Percentiles rank a stretch among this genome's conserved stretches.
These are phyloP conservation scores for Drosophila teissieri DNA, from an alignment of 1,140 invertebrate species.

Conservation along the genomic window DNA sequence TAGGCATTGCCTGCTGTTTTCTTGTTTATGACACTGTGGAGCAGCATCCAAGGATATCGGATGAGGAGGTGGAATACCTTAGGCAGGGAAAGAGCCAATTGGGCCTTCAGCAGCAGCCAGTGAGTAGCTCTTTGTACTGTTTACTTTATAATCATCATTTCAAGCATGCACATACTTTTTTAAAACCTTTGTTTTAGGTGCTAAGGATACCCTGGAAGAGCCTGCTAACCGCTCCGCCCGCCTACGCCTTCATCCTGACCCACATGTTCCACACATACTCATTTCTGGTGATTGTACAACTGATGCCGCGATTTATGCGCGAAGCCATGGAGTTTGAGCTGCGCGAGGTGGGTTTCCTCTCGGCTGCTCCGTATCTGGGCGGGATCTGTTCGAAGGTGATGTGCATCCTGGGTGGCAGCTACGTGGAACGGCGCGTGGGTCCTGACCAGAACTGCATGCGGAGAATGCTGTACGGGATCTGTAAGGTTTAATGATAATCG, in stretches of 20 bases:
- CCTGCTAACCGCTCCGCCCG: conserved; percentile 54
- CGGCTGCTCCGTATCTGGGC: conserved; percentile 68
- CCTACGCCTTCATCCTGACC: conserved; percentile 69
- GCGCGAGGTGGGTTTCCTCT: conserved; percentile 56
- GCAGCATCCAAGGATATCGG: conserved; percentile 65
- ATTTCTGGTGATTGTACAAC: conserved; percentile 51
- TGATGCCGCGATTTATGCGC: conserved; percentile 68
- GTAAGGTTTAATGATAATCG: conserved; percentile 37
- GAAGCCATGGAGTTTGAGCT: conserved; percentile 70
- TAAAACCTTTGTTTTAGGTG: conserved; percentile 10
- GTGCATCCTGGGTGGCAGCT: conserved; percentile 56
- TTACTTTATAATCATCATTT: too few relatives aligned
- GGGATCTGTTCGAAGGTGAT: conserved; percentile 57
- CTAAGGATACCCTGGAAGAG: conserved; percentile 58
- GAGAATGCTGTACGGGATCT: conserved; percentile 58
- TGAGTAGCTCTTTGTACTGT: conserved; percentile 2
- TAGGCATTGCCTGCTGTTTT: conserved; percentile 60
- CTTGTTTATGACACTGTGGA: conserved; percentile 69
- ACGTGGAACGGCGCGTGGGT: conserved; percentile 45
- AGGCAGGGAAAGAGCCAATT: conserved; percentile 9
- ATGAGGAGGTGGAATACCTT: conserved; percentile 56
- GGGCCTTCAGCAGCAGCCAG: conserved; percentile 14
- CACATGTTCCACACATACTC: conserved; percentile 73
- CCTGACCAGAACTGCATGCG: conserved; percentile 45
- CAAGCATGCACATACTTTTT: background rate